Conservation (phyloP, 64 coral and sea anemone genomes). For the Porites lutea region DNA sequence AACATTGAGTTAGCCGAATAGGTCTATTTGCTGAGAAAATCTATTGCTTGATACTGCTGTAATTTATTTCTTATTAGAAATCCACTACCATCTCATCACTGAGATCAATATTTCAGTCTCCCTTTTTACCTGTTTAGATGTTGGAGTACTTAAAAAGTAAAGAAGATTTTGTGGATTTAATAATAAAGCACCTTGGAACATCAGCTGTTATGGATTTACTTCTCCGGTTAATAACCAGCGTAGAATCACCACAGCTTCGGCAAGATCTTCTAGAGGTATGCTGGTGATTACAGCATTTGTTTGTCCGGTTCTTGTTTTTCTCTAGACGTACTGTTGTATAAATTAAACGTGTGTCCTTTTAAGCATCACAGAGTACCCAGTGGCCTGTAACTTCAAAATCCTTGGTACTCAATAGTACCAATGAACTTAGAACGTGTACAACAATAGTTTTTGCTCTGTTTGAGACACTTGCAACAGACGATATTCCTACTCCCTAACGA, state of each 20-base stretch:
- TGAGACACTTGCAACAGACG: too few relatives aligned
- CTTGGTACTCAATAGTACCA: too few relatives aligned
- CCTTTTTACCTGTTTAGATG: slow-evolving; percentile 66
- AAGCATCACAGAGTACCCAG: too few relatives aligned
- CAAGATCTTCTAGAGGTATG: slow-evolving; percentile 90
- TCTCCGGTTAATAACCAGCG: slow-evolving; percentile 90
- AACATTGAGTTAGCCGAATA: too few relatives aligned
- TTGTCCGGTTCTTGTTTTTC: not conserved
- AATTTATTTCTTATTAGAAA: not conserved
- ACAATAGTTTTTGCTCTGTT: too few relatives aligned
- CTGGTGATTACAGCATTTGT: not conserved
- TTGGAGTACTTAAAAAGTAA: slow-evolving; percentile 97
- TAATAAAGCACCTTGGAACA: slow-evolving; percentile 94
- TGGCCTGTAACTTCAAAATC: too few relatives aligned
- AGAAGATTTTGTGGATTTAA: slow-evolving; percentile 91
- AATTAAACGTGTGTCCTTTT: too few relatives aligned
- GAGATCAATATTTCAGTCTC: not conserved
- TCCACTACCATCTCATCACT: not conserved
- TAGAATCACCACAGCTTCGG: slow-evolving; percentile 88
- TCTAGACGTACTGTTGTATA: not conserved
- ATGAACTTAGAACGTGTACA: too few relatives aligned
- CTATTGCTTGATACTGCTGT: too few relatives aligned
- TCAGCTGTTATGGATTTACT: slow-evolving; percentile 99
- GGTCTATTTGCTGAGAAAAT: too few relatives aligned
- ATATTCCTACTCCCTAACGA: too few relatives aligned